phyloP scores from a whole-genome alignment of 2,797 vertebrate species.

The Smutsia gigantea region DNA sequence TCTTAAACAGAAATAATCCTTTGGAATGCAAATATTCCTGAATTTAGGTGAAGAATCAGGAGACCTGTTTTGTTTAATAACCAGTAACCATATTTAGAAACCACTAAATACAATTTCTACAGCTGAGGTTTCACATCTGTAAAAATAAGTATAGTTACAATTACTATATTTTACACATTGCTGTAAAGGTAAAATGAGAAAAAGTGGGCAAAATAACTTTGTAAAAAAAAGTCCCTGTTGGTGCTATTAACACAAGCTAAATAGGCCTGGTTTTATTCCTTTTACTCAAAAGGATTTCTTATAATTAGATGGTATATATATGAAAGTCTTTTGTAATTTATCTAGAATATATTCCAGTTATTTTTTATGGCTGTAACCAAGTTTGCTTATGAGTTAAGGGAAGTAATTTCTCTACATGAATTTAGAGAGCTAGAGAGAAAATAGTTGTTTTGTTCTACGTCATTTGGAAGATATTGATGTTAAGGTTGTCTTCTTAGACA shows the following conservation, averaged over 20 bases:
- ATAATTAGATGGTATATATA: background rate
- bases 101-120: background rate
- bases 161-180: background rate
- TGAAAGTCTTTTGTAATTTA: background rate
- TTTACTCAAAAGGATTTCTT: background rate
- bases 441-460: background rate
- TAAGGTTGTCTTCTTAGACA: constrained; percentile 6
- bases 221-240: background rate
- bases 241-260: background rate
- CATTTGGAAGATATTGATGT: background rate
- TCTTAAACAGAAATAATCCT: background rate
- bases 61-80: background rate
- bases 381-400: background rate
- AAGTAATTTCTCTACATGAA: background rate
- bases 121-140: background rate
- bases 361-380: background rate
- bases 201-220: background rate
- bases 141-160: background rate
- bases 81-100: background rate
- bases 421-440: background rate
- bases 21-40: background rate
- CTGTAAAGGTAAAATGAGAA: background rate
- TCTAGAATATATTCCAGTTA: background rate
- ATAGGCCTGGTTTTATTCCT: background rate
- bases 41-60: background rate